phyloP scores from a whole-genome alignment of 2,113 vertebrate species.

The Trichomycterus rosablanca region DNA sequence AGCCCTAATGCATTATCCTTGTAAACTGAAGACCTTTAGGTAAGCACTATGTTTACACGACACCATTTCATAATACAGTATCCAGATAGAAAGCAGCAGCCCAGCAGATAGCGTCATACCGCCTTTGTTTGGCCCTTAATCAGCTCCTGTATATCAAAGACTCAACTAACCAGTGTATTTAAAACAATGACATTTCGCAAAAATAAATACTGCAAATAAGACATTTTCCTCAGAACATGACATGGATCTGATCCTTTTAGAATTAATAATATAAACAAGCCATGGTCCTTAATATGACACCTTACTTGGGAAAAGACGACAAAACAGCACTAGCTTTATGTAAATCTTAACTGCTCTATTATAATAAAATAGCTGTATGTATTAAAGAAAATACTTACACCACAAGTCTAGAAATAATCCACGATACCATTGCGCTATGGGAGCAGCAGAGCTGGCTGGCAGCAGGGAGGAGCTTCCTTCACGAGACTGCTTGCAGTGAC shows the following conservation, averaged over 20 bases:
- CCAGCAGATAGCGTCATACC: constrained; percentile 5
- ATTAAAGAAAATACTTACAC: constrained; percentile 79
- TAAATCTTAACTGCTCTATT: too few relatives aligned
- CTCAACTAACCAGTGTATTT: background rate
- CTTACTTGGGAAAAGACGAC: constrained; percentile 10
- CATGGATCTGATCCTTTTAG: constrained; percentile 35
- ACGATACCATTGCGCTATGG: constrained; percentile 91
- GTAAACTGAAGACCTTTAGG: background rate
- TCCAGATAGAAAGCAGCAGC: background rate
- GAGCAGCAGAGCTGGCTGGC: constrained; percentile 60
- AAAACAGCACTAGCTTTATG: too few relatives aligned
- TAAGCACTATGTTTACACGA: background rate
- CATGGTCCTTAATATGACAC: constrained; percentile 26
- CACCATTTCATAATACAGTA: background rate
- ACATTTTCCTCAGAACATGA: constrained; percentile 20
- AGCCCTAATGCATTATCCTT: background rate
- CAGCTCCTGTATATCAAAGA: background rate
- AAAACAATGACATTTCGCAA: background rate
- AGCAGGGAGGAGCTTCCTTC: constrained; percentile 68
- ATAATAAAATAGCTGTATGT: background rate
- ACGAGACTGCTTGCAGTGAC: constrained; percentile 45
- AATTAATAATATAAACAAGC: constrained; percentile 37
- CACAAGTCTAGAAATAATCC: constrained; percentile 97
- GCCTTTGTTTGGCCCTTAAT: constrained; percentile 34
- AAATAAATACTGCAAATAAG: constrained; percentile 37